phyloP scores from a whole-genome alignment of 2,113 vertebrate species.

The Tiliqua scincoides region DNA sequence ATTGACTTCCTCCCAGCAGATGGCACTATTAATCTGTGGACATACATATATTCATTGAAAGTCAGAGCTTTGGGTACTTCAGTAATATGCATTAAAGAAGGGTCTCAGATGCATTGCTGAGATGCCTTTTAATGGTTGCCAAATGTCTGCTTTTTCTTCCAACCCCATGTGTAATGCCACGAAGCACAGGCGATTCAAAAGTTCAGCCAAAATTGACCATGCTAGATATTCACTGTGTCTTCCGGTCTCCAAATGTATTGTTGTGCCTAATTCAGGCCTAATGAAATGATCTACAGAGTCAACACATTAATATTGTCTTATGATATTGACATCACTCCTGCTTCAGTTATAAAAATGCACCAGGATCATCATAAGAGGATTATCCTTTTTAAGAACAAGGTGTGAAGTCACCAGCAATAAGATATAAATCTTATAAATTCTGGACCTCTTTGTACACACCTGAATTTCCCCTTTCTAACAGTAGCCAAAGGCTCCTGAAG shows the following conservation, averaged over 20 bases:
- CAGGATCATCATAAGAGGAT: neutral
- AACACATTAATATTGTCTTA: neutral
- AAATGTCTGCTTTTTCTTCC: neutral
- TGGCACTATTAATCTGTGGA: conserved; percentile 69
- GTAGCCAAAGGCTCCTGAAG: neutral
- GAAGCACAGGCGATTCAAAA: neutral
- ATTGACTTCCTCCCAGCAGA: conserved; percentile 75
- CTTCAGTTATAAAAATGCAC: neutral
- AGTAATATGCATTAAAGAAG: neutral
- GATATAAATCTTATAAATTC: neutral
- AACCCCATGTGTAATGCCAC: neutral
- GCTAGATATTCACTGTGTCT: neutral
- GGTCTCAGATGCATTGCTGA: neutral
- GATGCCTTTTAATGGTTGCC: neutral
- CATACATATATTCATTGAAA: rapidly evolving
- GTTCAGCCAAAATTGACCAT: neutral
- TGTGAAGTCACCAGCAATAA: neutral
- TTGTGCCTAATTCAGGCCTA: rapidly evolving
- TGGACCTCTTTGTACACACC: neutral
- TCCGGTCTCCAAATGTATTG: neutral
- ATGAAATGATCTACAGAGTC: neutral
- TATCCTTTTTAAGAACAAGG: neutral
- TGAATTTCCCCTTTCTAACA: neutral
- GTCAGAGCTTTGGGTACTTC: neutral
- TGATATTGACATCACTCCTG: neutral